Percentiles rank a stretch among this genome's conserved stretches.
These are phyloP conservation scores for Diabrotica balteata DNA, from an alignment of 2,888 invertebrate species.

Conservation along the genomic window DNA sequence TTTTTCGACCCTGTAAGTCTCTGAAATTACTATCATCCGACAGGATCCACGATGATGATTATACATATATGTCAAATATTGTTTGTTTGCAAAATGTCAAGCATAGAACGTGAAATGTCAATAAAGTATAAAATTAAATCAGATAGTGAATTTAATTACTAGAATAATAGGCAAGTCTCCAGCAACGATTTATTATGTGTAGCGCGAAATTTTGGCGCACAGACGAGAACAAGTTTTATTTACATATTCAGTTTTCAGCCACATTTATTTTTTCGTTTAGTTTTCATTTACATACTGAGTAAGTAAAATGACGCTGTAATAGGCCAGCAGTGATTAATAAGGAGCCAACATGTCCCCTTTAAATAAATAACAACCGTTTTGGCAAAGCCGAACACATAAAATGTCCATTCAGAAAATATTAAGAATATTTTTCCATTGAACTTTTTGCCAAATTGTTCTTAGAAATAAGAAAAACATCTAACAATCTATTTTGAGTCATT, in stretches of 20 bases:
- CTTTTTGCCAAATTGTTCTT: slow-evolving; percentile 31
- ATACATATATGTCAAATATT: neutral
- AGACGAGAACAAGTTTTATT: too few relatives aligned
- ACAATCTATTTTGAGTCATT: slow-evolving; percentile 34
- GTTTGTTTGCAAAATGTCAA: neutral
- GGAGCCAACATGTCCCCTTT: slow-evolving; percentile 19
- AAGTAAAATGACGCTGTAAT: neutral
- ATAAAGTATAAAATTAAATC: too few relatives aligned
- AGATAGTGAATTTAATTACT: too few relatives aligned
- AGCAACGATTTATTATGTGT: too few relatives aligned
- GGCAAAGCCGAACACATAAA: slow-evolving; percentile 24
- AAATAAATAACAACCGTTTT: slow-evolving; percentile 29
- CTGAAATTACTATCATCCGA: too few relatives aligned
- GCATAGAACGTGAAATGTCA: too few relatives aligned
- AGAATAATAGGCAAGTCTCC: too few relatives aligned
- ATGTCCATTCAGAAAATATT: slow-evolving; percentile 34
- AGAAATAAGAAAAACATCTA: slow-evolving; percentile 30
- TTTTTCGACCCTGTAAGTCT: too few relatives aligned
- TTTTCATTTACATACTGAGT: neutral
- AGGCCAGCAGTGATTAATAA: slow-evolving; percentile 6
- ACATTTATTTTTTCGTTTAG: neutral
- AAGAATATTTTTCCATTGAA: slow-evolving; percentile 34
- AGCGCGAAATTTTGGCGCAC: too few relatives aligned
- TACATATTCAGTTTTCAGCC: too few relatives aligned
- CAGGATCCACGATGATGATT: neutral